Conservation (phyloP, 2,888 invertebrate genomes). For the Clusia tigrina region DNA sequence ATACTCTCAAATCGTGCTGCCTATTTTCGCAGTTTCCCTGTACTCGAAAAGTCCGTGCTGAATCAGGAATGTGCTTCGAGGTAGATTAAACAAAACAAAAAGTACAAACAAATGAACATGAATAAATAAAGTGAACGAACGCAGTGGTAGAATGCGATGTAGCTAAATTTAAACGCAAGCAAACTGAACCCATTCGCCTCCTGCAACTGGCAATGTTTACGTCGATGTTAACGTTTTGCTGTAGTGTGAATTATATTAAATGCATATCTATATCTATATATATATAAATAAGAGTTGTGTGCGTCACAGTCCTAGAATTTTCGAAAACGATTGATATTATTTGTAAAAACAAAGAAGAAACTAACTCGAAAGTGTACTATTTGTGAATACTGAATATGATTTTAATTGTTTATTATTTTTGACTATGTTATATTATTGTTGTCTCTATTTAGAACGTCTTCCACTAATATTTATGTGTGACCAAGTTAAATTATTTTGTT, state of each 20-base stretch:
- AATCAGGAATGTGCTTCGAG: constrained; percentile 78
- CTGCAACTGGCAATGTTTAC: neutral
- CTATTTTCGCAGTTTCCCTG: constrained; percentile 83
- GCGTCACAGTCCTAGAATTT: constrained; percentile 4
- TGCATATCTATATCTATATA: neutral
- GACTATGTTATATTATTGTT: constrained; percentile 23
- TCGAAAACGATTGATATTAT: constrained; percentile 14
- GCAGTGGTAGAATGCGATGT: no score
- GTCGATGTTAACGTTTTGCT: no score
- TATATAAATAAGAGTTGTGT: neutral
- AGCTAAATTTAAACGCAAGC: neutral
- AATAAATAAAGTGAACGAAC: neutral
- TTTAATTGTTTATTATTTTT: constrained; percentile 14
- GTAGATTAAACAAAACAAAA: constrained; percentile 60
- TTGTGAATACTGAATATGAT: constrained; percentile 6
- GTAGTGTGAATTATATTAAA: neutral
- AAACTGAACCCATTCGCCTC: neutral
- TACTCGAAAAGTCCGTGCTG: constrained; percentile 78
- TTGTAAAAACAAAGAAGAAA: constrained; percentile 27
- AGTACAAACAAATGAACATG: neutral
- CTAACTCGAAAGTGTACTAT: no score
- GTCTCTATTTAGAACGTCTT: constrained; percentile 27
- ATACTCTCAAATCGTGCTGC: constrained; percentile 78
- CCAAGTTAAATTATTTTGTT: constrained; percentile 31
- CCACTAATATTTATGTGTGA: constrained; percentile 32